phyloP scores from a whole-genome alignment of 2,888 invertebrate genomes.

The Thumatha senex region DNA sequence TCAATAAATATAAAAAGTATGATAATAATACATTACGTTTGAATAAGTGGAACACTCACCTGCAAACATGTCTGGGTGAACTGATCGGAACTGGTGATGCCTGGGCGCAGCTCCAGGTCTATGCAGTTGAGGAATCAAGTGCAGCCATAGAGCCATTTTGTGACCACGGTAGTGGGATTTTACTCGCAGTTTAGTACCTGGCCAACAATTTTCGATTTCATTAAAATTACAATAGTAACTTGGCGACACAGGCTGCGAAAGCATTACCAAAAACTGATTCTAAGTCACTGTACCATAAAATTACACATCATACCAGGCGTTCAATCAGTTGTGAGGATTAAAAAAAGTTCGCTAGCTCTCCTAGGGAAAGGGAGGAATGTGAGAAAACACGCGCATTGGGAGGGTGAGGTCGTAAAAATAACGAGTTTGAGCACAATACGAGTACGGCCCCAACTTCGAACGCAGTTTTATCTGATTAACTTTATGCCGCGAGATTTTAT shows the following conservation, averaged over 20 bases:
- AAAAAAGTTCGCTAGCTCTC: constrained; percentile 32
- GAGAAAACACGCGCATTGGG: constrained; percentile 39
- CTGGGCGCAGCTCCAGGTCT: constrained; percentile 86
- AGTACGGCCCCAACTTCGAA: constrained; percentile 42
- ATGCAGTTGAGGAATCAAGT: constrained; percentile 93
- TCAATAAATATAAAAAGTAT: background rate
- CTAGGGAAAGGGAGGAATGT: constrained; percentile 6
- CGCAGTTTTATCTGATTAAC: constrained; percentile 43
- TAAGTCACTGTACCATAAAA: background rate
- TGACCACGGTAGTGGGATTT: constrained; percentile 94
- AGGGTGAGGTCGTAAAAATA: constrained; percentile 39
- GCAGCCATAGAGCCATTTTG: constrained; percentile 95
- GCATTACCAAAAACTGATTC: background rate
- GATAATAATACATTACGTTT: too few species aligned
- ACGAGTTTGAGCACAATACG: constrained; percentile 43
- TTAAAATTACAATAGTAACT: too few species aligned
- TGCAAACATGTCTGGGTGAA: constrained; percentile 88
- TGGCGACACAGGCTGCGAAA: background rate
- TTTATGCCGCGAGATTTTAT: constrained; percentile 36
- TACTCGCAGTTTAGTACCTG: constrained; percentile 88
- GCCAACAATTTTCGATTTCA: background rate
- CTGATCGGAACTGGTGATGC: constrained; percentile 89
- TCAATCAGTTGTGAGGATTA: constrained; percentile 27
- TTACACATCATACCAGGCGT: background rate
- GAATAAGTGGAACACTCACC: constrained; percentile 65